Evolutionary conservation across 2,797 vertebrate genomes (phyloP).

Genomic region (Synaphobranchus kaupii): DNA sequence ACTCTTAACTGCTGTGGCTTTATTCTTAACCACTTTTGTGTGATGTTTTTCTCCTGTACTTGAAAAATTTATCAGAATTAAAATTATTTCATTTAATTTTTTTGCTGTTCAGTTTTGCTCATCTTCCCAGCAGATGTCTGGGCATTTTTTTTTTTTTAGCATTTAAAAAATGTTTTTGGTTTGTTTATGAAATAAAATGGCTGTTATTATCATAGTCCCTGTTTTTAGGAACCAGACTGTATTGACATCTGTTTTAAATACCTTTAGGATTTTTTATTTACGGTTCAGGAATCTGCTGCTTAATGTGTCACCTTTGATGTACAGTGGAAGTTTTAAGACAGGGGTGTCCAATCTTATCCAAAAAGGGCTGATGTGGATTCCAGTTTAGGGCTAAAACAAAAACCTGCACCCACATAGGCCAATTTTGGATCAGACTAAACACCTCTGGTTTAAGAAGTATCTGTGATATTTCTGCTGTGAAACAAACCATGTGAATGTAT

Average conservation of each 20-base stretch:
- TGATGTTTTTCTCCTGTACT: neutral
- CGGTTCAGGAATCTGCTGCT: too few relatives aligned
- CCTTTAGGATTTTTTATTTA: too few relatives aligned
- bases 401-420: too few relatives aligned
- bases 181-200: neutral
- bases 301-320: too few relatives aligned
- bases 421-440: too few relatives aligned
- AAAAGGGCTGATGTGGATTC: too few relatives aligned
- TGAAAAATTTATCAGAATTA: neutral
- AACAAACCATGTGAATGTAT: neutral
- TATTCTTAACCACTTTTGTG: slow-evolving; percentile 28
- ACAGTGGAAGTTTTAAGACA: too few relatives aligned
- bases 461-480: neutral
- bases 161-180: neutral
- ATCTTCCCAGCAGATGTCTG: neutral
- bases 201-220: neutral
- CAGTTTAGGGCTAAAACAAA: too few relatives aligned
- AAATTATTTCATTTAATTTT: neutral
- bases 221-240: neutral
- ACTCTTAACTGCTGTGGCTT: slow-evolving; percentile 51
- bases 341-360: too few relatives aligned
- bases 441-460: neutral
- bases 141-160: neutral
- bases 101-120: neutral
- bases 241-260: neutral